Evolutionary conservation across 1,140 invertebrate species (phyloP).

Genomic region (Coboldia fuscipes): DNA sequence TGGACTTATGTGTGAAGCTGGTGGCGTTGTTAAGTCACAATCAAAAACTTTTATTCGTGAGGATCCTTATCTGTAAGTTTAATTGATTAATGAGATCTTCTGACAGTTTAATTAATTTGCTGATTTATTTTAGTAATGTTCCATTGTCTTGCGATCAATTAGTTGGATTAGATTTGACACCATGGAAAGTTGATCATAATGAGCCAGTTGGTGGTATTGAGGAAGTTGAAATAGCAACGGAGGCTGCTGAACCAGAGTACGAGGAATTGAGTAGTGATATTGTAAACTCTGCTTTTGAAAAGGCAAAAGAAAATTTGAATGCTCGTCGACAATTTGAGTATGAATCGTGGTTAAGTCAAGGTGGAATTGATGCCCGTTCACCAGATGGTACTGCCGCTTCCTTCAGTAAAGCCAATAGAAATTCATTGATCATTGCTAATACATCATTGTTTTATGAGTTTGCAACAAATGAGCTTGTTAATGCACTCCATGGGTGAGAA

Average conservation of each 20-base stretch:
- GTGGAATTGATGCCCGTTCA: constrained; percentile 61
- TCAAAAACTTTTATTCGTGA: constrained; percentile 71
- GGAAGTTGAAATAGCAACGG: constrained; percentile 12
- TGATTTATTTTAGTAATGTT: constrained; percentile 33
- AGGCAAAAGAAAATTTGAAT: constrained; percentile 48
- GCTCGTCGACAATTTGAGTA: constrained; percentile 52
- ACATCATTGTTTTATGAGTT: constrained; percentile 72
- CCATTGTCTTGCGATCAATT: constrained; percentile 55
- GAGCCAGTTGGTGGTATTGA: constrained; percentile 11
- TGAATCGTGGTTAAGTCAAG: constrained; percentile 39
- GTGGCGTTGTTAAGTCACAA: constrained; percentile 37
- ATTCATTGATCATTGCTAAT: constrained; percentile 61
- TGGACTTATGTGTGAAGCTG: constrained; percentile 66
- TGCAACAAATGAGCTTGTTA: constrained; percentile 63
- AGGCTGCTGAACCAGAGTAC: constrained; percentile 9
- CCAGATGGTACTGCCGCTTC: constrained; percentile 67
- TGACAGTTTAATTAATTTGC: background rate
- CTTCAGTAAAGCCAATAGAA: constrained; percentile 68
- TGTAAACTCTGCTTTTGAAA: constrained; percentile 39
- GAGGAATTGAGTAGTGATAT: constrained; percentile 24
- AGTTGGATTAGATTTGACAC: constrained; percentile 31
- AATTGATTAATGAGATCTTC: background rate
- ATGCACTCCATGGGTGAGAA: constrained; percentile 34
- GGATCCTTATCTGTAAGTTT: constrained; percentile 62
- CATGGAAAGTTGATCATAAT: constrained; percentile 6